Evolutionary conservation across 2,888 invertebrate genomes (phyloP).

Genomic region (Plusia festucae): DNA sequence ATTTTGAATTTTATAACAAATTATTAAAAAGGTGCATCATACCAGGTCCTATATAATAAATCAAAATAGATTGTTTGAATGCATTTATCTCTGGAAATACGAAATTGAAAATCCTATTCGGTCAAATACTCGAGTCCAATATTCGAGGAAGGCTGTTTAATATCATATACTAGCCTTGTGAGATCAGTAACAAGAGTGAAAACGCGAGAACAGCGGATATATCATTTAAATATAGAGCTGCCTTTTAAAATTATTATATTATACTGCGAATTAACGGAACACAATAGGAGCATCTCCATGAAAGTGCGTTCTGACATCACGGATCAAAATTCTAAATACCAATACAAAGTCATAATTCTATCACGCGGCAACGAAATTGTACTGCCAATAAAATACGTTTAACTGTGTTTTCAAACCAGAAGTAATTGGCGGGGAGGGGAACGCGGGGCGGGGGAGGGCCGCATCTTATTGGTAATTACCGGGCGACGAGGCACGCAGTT

Average conservation of each 20-base stretch:
- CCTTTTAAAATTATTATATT: background rate
- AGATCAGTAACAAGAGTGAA: too few species aligned
- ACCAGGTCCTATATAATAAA: too few species aligned
- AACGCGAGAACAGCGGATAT: too few species aligned
- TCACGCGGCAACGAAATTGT: slow-evolving; percentile 54
- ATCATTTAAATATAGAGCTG: background rate
- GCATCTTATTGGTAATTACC: slow-evolving; percentile 73
- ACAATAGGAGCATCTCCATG: background rate
- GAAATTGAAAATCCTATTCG: too few species aligned
- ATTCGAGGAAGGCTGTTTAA: too few species aligned
- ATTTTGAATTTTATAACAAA: too few species aligned
- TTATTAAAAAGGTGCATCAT: too few species aligned
- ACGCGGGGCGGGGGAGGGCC: slow-evolving; percentile 23
- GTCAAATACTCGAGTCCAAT: too few species aligned
- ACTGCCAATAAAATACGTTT: slow-evolving; percentile 63
- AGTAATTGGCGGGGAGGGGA: slow-evolving; percentile 62
- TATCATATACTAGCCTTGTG: too few species aligned
- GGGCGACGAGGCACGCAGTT: slow-evolving; percentile 65
- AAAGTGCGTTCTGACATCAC: slow-evolving; percentile 2
- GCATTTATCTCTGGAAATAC: too few species aligned
- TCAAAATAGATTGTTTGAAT: too few species aligned
- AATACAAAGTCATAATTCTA: slow-evolving; percentile 55
- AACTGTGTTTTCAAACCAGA: slow-evolving; percentile 64
- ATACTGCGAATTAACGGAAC: background rate
- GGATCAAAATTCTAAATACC: slow-evolving; percentile 40